Percentiles rank a stretch among this genome's conserved stretches.
Conservation (phyloP, 2,888 invertebrate species). For the Stegana nigrithorax region DNA sequence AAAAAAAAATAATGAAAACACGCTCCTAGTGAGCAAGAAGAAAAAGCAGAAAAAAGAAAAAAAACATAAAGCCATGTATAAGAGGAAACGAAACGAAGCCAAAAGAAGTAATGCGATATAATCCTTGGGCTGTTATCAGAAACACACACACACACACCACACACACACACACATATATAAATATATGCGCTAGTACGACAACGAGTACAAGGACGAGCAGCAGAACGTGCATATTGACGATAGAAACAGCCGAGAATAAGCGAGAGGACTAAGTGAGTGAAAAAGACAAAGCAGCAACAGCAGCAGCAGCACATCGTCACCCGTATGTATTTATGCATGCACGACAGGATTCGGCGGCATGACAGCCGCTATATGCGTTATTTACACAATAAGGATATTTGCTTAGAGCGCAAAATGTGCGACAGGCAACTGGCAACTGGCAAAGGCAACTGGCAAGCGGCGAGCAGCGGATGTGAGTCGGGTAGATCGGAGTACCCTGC, state of each 20-base stretch:
- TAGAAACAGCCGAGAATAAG: too few species aligned
- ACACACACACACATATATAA: slow-evolving; percentile 9
- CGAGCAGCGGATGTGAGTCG: not conserved
- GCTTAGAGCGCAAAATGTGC: not conserved
- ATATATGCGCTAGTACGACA: not conserved
- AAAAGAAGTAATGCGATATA: slow-evolving; percentile 17
- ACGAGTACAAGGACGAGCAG: not conserved
- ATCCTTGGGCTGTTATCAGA: slow-evolving; percentile 58
- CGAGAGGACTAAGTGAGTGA: too few species aligned
- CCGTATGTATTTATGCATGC: slow-evolving; percentile 9
- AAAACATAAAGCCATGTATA: not conserved
- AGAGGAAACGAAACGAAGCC: not conserved
- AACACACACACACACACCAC: slow-evolving; percentile 38
- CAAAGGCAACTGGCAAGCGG: too few species aligned
- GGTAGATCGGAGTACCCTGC: not conserved
- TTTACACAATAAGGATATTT: slow-evolving; percentile 15
- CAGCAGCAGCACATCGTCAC: too few species aligned
- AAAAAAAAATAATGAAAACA: not conserved
- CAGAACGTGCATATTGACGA: too few species aligned
- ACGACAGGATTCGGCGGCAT: not conserved
- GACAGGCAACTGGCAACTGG: too few species aligned
- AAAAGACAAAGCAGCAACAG: too few species aligned
- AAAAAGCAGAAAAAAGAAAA: not conserved
- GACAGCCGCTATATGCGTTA: not conserved
- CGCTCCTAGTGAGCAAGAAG: not conserved